These are phyloP conservation scores for Xylocampa areola DNA, from an alignment of 2,888 invertebrate genomes.

Conservation along the genomic window DNA sequence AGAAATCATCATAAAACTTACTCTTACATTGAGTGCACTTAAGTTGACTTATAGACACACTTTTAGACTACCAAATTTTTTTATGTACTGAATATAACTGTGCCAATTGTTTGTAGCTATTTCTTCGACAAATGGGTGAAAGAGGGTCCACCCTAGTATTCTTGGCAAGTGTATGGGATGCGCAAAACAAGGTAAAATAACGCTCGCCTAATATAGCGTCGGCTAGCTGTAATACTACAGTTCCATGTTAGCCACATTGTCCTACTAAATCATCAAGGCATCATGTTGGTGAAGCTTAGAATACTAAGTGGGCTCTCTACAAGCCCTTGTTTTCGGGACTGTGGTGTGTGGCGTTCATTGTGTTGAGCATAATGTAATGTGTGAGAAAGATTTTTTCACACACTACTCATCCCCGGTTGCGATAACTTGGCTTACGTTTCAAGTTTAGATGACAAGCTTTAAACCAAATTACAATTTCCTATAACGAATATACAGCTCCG, in stretches of 20 bases:
- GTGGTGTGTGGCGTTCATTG: too few species aligned
- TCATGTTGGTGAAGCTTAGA: slow-evolving; percentile 61
- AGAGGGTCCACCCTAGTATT: slow-evolving; percentile 87
- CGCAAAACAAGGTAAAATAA: slow-evolving; percentile 78
- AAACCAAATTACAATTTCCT: too few species aligned
- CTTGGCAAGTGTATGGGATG: slow-evolving; percentile 83
- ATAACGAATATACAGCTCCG: neutral
- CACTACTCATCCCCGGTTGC: too few species aligned
- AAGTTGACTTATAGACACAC: neutral
- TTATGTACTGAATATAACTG: slow-evolving; percentile 47
- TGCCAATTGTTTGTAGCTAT: slow-evolving; percentile 79
- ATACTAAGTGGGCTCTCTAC: slow-evolving; percentile 81
- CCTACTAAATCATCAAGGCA: slow-evolving; percentile 59
- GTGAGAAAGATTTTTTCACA: too few species aligned
- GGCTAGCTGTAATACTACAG: slow-evolving; percentile 59
- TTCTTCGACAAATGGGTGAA: slow-evolving; percentile 87
- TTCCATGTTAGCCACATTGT: slow-evolving; percentile 69
- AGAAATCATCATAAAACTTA: neutral
- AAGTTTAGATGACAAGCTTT: slow-evolving; percentile 45
- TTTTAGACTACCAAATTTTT: slow-evolving; percentile 9
- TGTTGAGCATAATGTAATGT: too few species aligned
- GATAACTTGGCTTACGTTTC: too few species aligned
- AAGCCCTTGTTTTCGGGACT: too few species aligned
- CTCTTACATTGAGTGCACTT: slow-evolving; percentile 1
- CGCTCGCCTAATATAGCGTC: slow-evolving; percentile 55